Evolutionary conservation across 2,888 invertebrate species (phyloP).

Genomic region (Endotricha flammealis): DNA sequence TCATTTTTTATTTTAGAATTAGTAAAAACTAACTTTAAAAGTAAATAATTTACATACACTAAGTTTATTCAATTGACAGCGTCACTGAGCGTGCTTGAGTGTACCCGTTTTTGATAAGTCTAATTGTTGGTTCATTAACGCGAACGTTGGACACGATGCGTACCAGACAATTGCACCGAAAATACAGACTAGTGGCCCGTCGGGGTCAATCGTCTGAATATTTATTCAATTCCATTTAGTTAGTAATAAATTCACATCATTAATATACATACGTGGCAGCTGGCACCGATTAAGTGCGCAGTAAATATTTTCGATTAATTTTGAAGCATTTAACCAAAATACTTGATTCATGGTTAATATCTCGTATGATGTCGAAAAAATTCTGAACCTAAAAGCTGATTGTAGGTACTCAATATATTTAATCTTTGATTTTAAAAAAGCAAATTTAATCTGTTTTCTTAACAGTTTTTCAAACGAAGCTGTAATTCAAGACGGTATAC

Average conservation of each 20-base stretch:
- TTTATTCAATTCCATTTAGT: conserved; percentile 47
- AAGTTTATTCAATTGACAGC: no score
- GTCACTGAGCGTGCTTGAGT: conserved; percentile 1
- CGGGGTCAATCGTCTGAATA: conserved; percentile 51
- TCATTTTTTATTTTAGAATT: no score
- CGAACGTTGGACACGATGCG: conserved; percentile 18
- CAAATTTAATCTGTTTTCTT: no score
- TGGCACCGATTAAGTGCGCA: conserved; percentile 13
- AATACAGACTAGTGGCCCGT: conserved; percentile 28
- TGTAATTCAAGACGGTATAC: conserved; percentile 34
- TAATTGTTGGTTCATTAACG: conserved; percentile 5
- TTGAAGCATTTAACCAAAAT: no score
- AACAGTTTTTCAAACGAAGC: conserved; percentile 28
- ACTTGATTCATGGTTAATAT: no score
- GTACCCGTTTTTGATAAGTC: no score
- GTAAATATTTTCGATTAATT: conserved; percentile 8
- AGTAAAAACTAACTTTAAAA: no score
- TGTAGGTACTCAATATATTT: no score
- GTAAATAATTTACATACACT: no score
- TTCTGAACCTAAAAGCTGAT: no score
- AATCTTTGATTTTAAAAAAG: no score
- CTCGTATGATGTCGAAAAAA: no score
- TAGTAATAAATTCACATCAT: conserved; percentile 42
- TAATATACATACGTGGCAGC: conserved; percentile 37
- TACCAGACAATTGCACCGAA: conserved; percentile 33